These are phyloP conservation scores for Corapipo altera DNA, from an alignment of 2,113 vertebrate genomes.

Conservation along the genomic window DNA sequence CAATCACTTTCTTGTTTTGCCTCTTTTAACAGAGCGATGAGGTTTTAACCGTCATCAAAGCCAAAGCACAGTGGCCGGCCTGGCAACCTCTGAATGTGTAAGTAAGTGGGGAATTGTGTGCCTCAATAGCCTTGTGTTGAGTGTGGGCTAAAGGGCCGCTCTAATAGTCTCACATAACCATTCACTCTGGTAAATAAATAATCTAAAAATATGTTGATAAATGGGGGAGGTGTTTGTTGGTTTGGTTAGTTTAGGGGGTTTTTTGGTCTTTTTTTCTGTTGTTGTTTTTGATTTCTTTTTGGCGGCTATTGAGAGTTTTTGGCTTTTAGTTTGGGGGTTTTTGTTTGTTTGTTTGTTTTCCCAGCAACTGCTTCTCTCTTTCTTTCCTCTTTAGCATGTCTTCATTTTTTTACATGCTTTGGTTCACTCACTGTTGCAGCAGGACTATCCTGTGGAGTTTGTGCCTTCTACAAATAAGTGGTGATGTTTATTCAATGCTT, in stretches of 20 bases:
- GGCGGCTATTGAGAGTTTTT: neutral
- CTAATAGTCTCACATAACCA: neutral
- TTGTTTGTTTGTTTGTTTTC: neutral
- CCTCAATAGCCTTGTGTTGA: neutral
- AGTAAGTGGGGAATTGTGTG: conserved; percentile 73
- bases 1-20: conserved; percentile 15
- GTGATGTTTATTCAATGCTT: neutral
- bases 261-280: neutral
- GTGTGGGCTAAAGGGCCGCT: neutral
- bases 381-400: neutral
- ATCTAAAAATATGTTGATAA: neutral
- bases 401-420: neutral
- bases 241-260: neutral
- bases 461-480: neutral
- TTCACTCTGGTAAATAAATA: neutral
- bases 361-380: neutral
- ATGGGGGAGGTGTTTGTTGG: neutral
- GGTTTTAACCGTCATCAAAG: conserved; percentile 97
- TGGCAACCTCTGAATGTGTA: conserved; percentile 98
- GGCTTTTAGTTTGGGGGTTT: neutral
- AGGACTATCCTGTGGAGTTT: neutral
- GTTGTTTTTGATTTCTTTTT: neutral
- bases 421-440: neutral
- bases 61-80: conserved; percentile 98
- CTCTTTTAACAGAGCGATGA: conserved; percentile 88